phyloP scores from a whole-genome alignment of 1,140 invertebrate species.

The Coenobita brevimanus region DNA sequence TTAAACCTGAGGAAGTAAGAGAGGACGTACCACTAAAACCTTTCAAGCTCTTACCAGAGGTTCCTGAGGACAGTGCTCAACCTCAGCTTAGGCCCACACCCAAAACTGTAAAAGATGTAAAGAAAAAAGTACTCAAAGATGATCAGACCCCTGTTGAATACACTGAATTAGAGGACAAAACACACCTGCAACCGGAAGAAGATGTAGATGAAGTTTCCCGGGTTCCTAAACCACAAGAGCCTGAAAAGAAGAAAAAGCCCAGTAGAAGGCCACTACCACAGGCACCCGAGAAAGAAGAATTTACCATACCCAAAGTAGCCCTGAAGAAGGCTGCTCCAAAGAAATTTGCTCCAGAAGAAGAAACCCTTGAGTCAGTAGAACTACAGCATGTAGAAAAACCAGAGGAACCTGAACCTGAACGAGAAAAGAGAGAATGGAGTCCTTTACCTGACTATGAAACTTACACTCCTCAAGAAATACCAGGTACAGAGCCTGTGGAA shows the following conservation, averaged over 20 bases:
- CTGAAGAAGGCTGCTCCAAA: conserved; percentile 42
- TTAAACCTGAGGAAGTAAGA: conserved; percentile 24
- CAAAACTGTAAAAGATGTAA: not conserved
- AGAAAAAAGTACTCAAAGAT: not conserved
- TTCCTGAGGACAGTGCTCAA: conserved; percentile 15
- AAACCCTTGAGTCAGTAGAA: conserved; percentile 47
- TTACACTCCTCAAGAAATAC: conserved; percentile 36
- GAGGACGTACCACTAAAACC: conserved; percentile 21
- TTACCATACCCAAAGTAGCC: conserved; percentile 37
- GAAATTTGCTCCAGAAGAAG: conserved; percentile 55
- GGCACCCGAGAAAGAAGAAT: conserved; percentile 37
- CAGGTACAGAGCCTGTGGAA: conserved; percentile 44
- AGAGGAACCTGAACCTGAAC: conserved; percentile 58
- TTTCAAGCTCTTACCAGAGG: conserved; percentile 1
- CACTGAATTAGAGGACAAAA: conserved; percentile 4
- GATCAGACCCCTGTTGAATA: not conserved
- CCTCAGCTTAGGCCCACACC: conserved; percentile 4
- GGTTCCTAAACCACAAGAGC: not conserved
- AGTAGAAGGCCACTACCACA: not conserved
- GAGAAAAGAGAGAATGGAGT: conserved; percentile 48
- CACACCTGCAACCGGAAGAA: not conserved
- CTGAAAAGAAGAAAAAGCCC: conserved; percentile 11
- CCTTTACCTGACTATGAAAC: conserved; percentile 43
- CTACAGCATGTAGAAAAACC: conserved; percentile 39
- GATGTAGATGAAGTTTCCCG: not conserved